These are phyloP conservation scores for Pyralis farinalis DNA, from an alignment of 2,888 invertebrate genomes.

Conservation along the genomic window DNA sequence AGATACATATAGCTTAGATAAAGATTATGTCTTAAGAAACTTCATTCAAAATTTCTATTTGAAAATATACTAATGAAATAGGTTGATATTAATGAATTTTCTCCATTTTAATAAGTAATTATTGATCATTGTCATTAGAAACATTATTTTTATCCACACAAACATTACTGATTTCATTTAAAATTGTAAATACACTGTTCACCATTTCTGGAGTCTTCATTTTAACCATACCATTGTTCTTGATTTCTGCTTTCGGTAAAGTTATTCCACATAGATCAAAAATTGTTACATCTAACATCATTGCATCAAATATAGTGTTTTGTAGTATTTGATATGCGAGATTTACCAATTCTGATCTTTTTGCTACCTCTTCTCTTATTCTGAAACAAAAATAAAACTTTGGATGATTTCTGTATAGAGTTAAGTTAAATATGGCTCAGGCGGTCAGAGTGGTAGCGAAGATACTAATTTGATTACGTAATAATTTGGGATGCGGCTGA, in stretches of 20 bases:
- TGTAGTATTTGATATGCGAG: slow-evolving; percentile 57
- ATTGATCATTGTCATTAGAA: no score
- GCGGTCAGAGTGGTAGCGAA: no score
- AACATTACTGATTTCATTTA: slow-evolving; percentile 49
- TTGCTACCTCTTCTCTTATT: slow-evolving; percentile 40
- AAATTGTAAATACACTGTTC: slow-evolving; percentile 55
- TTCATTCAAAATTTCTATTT: no score
- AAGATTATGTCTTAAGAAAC: no score
- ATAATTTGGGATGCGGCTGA: no score
- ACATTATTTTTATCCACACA: slow-evolving; percentile 17
- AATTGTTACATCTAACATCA: slow-evolving; percentile 50
- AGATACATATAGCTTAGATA: no score
- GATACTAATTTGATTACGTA: no score
- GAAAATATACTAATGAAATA: no score
- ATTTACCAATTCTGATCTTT: slow-evolving; percentile 41
- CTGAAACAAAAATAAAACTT: slow-evolving; percentile 41
- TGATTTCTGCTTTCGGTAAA: slow-evolving; percentile 60
- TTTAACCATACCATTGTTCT: slow-evolving; percentile 54
- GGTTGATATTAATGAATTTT: no score
- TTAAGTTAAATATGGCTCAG: no score
- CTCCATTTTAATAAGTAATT: no score
- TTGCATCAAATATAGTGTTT: slow-evolving; percentile 54
- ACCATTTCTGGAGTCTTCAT: slow-evolving; percentile 66
- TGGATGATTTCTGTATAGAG: no score
- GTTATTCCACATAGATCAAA: slow-evolving; percentile 54